Conservation (phyloP, 2,797 vertebrate species). For the Tachyglossus aculeatus region DNA sequence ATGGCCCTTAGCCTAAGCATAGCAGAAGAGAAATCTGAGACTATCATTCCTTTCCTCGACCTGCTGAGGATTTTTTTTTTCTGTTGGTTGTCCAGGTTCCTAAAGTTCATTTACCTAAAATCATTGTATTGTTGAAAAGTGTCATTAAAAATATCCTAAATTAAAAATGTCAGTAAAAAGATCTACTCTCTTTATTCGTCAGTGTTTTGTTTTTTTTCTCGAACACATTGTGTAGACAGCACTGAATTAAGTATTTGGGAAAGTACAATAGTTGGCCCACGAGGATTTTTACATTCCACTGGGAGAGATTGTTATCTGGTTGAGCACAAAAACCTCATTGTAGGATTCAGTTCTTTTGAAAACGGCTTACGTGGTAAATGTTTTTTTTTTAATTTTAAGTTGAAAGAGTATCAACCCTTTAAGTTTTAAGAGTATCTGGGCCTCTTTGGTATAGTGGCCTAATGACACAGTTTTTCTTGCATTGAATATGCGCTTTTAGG, state of each 20-base stretch:
- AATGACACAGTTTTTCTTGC: no score
- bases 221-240: no score
- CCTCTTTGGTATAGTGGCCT: no score
- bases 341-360: background rate
- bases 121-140: constrained; percentile 1
- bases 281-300: no score
- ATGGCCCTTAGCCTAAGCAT: background rate
- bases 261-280: no score
- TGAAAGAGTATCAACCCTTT: no score
- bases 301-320: background rate
- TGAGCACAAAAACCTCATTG: constrained; percentile 11
- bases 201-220: no score
- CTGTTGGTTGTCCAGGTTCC: background rate
- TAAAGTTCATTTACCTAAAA: background rate
- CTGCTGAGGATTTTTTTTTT: background rate
- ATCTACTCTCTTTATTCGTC: background rate
- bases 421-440: no score
- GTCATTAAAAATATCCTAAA: background rate
- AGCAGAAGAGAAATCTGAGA: background rate
- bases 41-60: background rate
- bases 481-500: no score
- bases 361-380: background rate
- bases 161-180: constrained; percentile 24
- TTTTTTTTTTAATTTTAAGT: no score
- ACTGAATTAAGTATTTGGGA: no score